phyloP scores from a whole-genome alignment of 2,888 invertebrate species.

The Rotaria magnacalcarata region DNA sequence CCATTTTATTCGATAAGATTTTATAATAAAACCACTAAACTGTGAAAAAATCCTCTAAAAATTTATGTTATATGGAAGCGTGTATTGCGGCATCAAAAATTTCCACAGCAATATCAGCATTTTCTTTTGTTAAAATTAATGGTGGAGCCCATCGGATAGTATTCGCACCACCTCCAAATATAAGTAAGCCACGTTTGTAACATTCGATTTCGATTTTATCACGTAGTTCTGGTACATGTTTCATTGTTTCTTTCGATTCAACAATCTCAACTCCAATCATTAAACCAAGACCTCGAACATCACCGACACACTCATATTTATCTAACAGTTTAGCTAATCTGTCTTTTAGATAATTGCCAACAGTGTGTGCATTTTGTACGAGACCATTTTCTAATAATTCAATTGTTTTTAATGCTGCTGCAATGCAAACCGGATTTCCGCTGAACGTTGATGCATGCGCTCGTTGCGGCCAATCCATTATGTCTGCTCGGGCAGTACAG shows the following conservation, averaged over 20 bases:
- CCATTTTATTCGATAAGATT: too few relatives aligned
- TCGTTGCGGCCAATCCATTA: neutral
- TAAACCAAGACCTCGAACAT: neutral
- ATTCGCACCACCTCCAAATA: neutral
- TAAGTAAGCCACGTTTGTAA: neutral
- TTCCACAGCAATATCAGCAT: neutral
- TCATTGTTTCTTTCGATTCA: neutral
- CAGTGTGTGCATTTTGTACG: neutral
- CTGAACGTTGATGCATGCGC: neutral
- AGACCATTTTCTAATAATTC: neutral
- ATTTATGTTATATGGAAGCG: too few relatives aligned
- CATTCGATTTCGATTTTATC: neutral
- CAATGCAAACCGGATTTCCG: neutral
- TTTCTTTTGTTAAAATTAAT: neutral
- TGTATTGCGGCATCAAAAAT: neutral
- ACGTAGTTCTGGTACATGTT: neutral
- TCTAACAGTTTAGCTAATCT: neutral
- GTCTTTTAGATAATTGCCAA: neutral
- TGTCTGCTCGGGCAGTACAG: neutral
- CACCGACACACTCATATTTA: neutral
- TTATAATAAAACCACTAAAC: too few relatives aligned
- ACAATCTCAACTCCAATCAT: neutral
- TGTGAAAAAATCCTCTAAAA: too few relatives aligned
- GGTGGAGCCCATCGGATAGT: neutral
- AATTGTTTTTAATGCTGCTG: neutral